Conservation (phyloP, 2,797 vertebrate species). For the Thripadectes ignobilis region DNA sequence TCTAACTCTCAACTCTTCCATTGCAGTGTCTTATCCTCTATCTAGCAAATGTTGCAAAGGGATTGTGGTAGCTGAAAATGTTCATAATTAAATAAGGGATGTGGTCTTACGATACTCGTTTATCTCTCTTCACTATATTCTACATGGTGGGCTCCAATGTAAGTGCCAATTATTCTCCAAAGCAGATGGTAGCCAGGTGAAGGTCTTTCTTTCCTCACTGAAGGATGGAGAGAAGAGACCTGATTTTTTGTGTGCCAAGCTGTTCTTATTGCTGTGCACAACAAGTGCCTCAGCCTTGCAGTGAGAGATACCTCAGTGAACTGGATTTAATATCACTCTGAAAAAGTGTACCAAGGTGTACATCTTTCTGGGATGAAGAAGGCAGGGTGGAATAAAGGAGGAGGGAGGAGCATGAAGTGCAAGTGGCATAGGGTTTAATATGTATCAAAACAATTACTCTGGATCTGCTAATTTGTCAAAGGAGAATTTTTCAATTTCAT, state of each 20-base stretch:
- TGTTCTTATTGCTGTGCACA: background rate
- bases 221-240: background rate
- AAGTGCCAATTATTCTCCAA: background rate
- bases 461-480: background rate
- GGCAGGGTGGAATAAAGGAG: accelerated
- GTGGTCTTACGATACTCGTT: background rate
- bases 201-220: background rate
- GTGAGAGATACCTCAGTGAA: background rate
- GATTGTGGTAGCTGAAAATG: background rate
- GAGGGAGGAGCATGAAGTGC: background rate
- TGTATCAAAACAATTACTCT: background rate
- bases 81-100: background rate
- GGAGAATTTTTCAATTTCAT: background rate
- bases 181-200: background rate
- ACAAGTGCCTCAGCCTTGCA: background rate
- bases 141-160: background rate
- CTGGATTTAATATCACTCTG: background rate
- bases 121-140: background rate
- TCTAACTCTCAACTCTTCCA: background rate
- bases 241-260: background rate
- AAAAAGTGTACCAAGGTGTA: background rate
- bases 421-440: background rate
- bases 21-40: background rate
- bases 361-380: background rate
- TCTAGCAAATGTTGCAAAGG: background rate